These are phyloP conservation scores for Oedothorax gibbosus DNA, from an alignment of 1,140 invertebrate genomes.

Conservation along the genomic window DNA sequence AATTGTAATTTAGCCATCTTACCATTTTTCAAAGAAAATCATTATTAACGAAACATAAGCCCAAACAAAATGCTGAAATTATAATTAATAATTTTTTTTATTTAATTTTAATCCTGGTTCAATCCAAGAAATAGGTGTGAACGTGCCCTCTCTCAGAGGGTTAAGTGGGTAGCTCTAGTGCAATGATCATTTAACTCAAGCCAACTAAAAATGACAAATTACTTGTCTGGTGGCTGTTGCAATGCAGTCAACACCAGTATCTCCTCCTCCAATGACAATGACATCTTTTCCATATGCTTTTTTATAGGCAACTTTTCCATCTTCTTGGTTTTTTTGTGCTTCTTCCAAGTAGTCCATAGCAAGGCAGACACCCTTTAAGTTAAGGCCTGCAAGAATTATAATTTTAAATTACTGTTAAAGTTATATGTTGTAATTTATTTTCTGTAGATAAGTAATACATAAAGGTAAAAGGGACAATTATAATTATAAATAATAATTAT, in stretches of 20 bases:
- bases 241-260: constrained; percentile 99
- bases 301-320: constrained; percentile 68
- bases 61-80: no score
- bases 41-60: no score
- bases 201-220: constrained; percentile 2
- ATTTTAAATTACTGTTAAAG: not conserved
- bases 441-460: no score
- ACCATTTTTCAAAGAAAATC: no score
- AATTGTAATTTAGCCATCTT: no score
- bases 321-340: constrained; percentile 91
- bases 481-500: not conserved
- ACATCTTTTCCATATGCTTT: constrained; percentile 94
- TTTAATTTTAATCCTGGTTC: no score
- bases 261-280: constrained; percentile 97
- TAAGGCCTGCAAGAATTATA: constrained; percentile 68
- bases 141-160: no score
- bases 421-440: no score
- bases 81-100: no score
- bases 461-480: not conserved
- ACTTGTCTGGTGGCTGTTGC: constrained; percentile 94
- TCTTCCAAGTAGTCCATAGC: constrained; percentile 97
- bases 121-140: no score
- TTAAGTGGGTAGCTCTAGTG: no score
- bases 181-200: constrained; percentile 3
- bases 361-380: constrained; percentile 93